Evolutionary conservation across 2,113 vertebrate species (phyloP).

Genomic region (Phoxinus phoxinus): DNA sequence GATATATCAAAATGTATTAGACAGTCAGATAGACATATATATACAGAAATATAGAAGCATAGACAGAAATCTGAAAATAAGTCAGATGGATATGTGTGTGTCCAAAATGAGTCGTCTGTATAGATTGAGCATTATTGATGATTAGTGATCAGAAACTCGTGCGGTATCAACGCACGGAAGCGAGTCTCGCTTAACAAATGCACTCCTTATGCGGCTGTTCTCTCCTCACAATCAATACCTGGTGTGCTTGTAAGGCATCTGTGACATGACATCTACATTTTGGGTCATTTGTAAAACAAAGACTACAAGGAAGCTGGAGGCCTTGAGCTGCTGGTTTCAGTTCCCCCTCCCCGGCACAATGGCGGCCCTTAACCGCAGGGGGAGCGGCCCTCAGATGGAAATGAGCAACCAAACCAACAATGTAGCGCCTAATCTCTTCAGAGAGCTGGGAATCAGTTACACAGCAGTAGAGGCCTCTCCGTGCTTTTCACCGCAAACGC

Average conservation of each 20-base stretch:
- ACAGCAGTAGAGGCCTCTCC: constrained; percentile 79
- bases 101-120: too few relatives aligned
- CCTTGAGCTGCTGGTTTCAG: constrained; percentile 71
- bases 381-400: constrained; percentile 82
- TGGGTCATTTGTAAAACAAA: constrained; percentile 83
- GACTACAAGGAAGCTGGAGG: constrained; percentile 78
- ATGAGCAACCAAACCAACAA: constrained; percentile 84
- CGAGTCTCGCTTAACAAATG: constrained; percentile 53
- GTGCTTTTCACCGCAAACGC: constrained; percentile 71
- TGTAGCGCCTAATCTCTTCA: constrained; percentile 83
- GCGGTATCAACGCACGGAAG: neutral
- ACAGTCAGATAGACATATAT: neutral
- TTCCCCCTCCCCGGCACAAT: constrained; percentile 70
- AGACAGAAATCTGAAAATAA: too few relatives aligned
- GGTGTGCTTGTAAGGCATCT: constrained; percentile 80
- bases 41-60: too few relatives aligned
- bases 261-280: constrained; percentile 86
- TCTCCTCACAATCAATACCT: constrained; percentile 70
- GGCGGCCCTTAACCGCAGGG: constrained; percentile 69
- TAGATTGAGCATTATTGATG: neutral
- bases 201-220: constrained; percentile 59
- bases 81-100: neutral
- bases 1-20: too few relatives aligned
- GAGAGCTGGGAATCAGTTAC: constrained; percentile 82
- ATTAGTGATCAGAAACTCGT: neutral